phyloP scores from a whole-genome alignment of 2,113 vertebrate genomes.

The Xiphorhynchus elegans region DNA sequence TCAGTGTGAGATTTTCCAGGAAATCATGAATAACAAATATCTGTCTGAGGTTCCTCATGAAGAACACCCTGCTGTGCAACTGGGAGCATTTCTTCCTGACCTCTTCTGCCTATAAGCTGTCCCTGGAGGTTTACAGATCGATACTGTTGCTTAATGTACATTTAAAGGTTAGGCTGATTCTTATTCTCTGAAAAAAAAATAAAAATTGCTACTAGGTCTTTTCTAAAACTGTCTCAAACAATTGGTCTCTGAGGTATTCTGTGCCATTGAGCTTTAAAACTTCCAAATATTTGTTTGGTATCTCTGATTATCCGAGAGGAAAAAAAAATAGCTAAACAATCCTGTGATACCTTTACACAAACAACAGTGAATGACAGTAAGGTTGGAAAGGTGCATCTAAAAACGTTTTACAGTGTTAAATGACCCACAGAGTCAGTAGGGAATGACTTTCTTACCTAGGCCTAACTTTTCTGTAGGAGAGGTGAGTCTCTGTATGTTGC shows the following conservation, averaged over 20 bases:
- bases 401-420: not conserved
- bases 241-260: not conserved
- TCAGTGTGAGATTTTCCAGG: not conserved
- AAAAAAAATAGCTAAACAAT: not conserved
- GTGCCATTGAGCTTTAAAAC: not conserved
- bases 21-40: not conserved
- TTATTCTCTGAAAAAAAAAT: not conserved
- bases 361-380: not conserved
- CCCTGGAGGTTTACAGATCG: not conserved
- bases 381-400: not conserved
- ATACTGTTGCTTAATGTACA: not conserved
- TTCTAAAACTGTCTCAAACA: not conserved
- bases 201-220: not conserved
- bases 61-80: not conserved
- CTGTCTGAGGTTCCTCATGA: not conserved
- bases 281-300: conserved; percentile 4
- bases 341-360: not conserved
- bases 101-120: not conserved
- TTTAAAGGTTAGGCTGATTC: conserved; percentile 1
- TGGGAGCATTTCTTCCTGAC: not conserved
- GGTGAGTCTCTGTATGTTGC: not conserved
- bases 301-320: not conserved
- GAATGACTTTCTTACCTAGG: not conserved
- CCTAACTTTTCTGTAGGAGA: not conserved
- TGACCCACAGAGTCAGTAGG: not conserved